Evolutionary conservation across 1,140 invertebrate species (phyloP), one percentile per base, ranked within the genome.

Genomic region (Drosophila repletoides): DNA sequence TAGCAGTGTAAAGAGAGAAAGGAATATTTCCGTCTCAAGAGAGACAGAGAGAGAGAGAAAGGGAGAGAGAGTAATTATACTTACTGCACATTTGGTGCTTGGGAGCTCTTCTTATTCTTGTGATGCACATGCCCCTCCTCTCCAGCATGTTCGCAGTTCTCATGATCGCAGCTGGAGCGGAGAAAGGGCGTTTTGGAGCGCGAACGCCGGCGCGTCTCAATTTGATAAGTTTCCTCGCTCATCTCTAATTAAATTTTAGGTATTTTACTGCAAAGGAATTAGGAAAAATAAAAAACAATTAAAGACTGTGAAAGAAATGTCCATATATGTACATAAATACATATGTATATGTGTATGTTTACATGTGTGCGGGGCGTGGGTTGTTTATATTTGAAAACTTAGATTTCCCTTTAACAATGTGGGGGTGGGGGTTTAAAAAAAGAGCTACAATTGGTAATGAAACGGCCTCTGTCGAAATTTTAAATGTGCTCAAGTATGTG

Each of bases 131-230:
- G 91, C 3, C 81, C 84, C 59, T 93, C 91, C 26, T 92, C 92
- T 4, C 90, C 91, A 34, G 79, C 90, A 36, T 91, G 91, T 17
- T 83, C 79, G 58, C 91, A 91, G 40, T 91, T 91, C 68, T 92
- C 92, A 59, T 91, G 90, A 74, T 93, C 91, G 69, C 91, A 92
- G 72, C 89, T 92, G 48, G 91, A 92, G 56, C 91, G 91, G 33
- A 92, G 72, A 76, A 93, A 93, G 59, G 93, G 93, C 66, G 93
- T 93, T 74, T 92, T 93, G 15, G 93, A 93, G 45, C 93, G 91
- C 65, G 93, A 93, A 88, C 93, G 92, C 86, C 91, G 91, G 83
- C 92, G 89, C 45, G 88, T 89, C 24, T 88, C 87, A 52, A 89
- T 89, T 28, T 88, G 81, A 65, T 89, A 79, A n/a, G 66, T 58